These are phyloP conservation scores for Poeciliopsis retropinna DNA, from an alignment of 2,113 vertebrate genomes.

Conservation along the genomic window DNA sequence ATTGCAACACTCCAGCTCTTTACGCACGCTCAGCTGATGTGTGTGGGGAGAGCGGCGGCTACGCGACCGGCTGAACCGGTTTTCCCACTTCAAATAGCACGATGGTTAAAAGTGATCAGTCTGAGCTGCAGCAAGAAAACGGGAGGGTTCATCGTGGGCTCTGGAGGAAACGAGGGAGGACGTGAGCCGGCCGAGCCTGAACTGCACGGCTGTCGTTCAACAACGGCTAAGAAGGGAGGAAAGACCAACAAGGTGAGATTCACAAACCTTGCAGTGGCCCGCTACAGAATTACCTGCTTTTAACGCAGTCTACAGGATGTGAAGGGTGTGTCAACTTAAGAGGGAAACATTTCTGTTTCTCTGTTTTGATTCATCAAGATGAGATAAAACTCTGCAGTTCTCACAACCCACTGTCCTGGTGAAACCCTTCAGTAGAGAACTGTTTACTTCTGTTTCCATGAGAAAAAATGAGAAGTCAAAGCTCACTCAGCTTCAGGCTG, in stretches of 20 bases:
- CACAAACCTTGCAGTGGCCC: not conserved
- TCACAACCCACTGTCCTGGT: not conserved
- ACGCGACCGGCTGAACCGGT: not conserved
- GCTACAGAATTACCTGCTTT: not conserved
- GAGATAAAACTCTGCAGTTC: not conserved
- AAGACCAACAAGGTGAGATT: slow-evolving; percentile 29
- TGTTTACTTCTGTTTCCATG: not conserved
- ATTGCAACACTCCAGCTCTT: slow-evolving; percentile 29
- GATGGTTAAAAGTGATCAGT: not conserved
- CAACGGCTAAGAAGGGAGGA: not conserved
- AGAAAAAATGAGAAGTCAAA: not conserved
- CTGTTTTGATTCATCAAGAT: not conserved
- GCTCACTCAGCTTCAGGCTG: not conserved
- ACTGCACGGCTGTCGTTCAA: not conserved
- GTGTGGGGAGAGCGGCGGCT: not conserved
- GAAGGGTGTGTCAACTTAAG: not conserved
- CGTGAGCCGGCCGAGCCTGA: not conserved
- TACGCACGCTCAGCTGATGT: slow-evolving; percentile 26
- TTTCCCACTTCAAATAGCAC: not conserved
- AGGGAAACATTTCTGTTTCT: slow-evolving; percentile 11
- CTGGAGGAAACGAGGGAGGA: slow-evolving; percentile 1
- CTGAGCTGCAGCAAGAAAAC: not conserved
- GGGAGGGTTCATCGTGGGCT: not conserved
- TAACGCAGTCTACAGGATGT: not conserved
- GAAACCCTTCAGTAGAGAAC: too few relatives aligned